Percentiles rank a stretch among this genome's conserved stretches.
phyloP scores from a whole-genome alignment of 2,113 vertebrate genomes.

The Ptilorrhoa leucosticta region DNA sequence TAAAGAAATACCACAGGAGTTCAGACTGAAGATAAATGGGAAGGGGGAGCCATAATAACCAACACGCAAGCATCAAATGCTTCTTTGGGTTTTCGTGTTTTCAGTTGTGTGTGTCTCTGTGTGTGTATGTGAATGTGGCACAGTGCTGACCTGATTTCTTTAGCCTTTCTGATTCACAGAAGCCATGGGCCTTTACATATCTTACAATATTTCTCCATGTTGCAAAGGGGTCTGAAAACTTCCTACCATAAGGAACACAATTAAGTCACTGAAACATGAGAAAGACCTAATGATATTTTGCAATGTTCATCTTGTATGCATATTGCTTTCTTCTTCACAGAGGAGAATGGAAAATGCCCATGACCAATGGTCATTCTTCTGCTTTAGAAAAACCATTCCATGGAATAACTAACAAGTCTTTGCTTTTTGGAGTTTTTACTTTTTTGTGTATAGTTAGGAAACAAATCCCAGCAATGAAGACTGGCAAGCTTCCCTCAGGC shows the following conservation, averaged over 20 bases:
- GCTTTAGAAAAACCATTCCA: neutral
- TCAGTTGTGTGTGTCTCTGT: neutral
- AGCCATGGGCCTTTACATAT: neutral
- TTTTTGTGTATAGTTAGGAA: neutral
- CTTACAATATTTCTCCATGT: neutral
- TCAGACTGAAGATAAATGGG: neutral
- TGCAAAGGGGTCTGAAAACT: neutral
- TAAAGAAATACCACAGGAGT: neutral
- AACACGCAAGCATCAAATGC: rapidly evolving
- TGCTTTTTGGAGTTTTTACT: neutral
- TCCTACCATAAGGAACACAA: neutral
- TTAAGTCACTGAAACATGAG: neutral
- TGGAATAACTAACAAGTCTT: neutral
- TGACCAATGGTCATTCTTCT: neutral
- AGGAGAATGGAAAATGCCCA: neutral
- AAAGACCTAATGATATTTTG: neutral
- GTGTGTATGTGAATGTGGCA: neutral
- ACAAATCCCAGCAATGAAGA: neutral
- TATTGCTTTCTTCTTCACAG: neutral
- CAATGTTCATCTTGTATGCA: neutral
- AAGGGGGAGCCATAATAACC: neutral
- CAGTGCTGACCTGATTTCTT: neutral
- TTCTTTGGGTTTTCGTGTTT: neutral
- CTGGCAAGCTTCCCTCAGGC: neutral
- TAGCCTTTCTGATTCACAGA: neutral